Evolutionary conservation across 2,797 vertebrate genomes (phyloP), one percentile per base, ranked within the genome.

Genomic region (Miopithecus talapoin): DNA sequence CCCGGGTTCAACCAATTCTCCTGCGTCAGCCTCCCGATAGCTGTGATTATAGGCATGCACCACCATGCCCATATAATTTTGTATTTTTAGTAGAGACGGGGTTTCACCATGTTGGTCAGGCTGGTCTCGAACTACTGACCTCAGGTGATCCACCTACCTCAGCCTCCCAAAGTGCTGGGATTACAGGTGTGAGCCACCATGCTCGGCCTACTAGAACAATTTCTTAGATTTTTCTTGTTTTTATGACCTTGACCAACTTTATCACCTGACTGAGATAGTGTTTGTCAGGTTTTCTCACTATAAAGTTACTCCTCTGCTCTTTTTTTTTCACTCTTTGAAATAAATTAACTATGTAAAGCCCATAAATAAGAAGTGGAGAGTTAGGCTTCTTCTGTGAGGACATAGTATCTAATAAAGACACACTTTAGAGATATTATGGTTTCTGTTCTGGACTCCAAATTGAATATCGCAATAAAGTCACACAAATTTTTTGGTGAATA

Each of bases 221-320:
- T 96, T 74, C 16, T 53, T 24, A n/a, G 43, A 87, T 17, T 83
- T 92, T 33, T 26, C 30, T 88, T 86, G 41, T 80, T 96, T 92
- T 55, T 85, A 86, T n/a, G 46, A 39, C 3, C 4, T 55, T 87
- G 75, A 57, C 19, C 48, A 50, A 70, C 16, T 53, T 93, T 79
- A 46, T 57, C 26, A 1, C 33, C 1, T 50, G 14, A 6, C 57
- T 91, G 61, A 85, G 24, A 8, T 19, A 26, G 14, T 14, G 4
- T 76, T 57, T 70, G 5, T 16, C 36, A n/a, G 11, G 1, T 2
- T 85, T 74, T 36, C 74, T 7, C 14, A 59, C 0, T 11, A 1
- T 11, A 43, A 85, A 76, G 1, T 89, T 61, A 41, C 17, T 33
- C 5, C 16, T 50, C 36, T 39, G 2, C 5, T 0, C 3, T 79